Evolutionary conservation across 2,888 invertebrate species (phyloP), one percentile per base, ranked within the genome.

Genomic region (Pseudoips prasinana): DNA sequence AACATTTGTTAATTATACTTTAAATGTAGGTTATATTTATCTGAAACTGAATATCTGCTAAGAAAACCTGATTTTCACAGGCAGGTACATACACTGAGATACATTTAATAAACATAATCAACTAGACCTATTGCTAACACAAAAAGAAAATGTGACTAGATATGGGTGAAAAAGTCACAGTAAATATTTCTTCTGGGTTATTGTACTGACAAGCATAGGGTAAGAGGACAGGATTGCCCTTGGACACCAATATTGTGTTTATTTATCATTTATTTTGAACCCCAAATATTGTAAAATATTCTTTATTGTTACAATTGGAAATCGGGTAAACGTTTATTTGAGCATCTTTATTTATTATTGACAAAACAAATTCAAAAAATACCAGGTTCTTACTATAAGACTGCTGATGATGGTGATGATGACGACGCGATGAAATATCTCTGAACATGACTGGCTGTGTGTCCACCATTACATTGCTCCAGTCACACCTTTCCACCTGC

Each of bases 371-470:
- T 69, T 77, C 78, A 75, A 80, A 76, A 84, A 86, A 77, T 85
- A 86, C 88, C 85, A 70, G 73, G 58, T 47, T 81, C 87, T 88
- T 88, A 88, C 87, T 87, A 85, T 87, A 82, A 84, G 53, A 64
- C 54, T 67, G 83, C 47, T 63, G 80, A 38, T 18, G 59, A 46
- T 32, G 44, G 39, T 50, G n/a, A 42, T 54, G 46, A 46, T 10
- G 43, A 27, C 39, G 32, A 36, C 7, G 7, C 7, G 20, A 20
- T 20, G 20, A n/a, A n/a, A 7, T 20, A 20, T 2, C 20, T 3
- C n/a, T n/a, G n/a, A n/a, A n/a, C n/a, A n/a, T n/a, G n/a, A n/a
- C n/a, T n/a, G n/a, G n/a, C n/a, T n/a, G n/a, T n/a, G n/a, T n/a
- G n/a, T n/a, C n/a, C 14, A 3, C 5, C 3, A 5, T 14, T 3